These are phyloP conservation scores for Macrosoma leucophasiata DNA, from an alignment of 2,888 invertebrate species.

Conservation along the genomic window DNA sequence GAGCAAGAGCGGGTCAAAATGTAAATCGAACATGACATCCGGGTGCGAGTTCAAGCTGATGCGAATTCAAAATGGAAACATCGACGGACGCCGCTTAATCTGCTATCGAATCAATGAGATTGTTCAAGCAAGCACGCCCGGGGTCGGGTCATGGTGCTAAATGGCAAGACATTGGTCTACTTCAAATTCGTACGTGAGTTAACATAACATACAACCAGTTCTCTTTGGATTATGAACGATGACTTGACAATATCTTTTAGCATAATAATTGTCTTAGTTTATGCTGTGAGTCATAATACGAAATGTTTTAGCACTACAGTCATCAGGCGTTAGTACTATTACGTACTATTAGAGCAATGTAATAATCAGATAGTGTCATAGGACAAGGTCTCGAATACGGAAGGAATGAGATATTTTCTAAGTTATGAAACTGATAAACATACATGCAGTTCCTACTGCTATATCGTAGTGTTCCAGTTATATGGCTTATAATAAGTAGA, in stretches of 20 bases:
- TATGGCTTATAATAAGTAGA: too few species aligned
- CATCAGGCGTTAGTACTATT: too few species aligned
- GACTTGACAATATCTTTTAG: constrained; percentile 34
- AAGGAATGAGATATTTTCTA: too few species aligned
- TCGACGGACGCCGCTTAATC: constrained; percentile 61
- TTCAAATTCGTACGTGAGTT: constrained; percentile 14
- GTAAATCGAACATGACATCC: constrained; percentile 66
- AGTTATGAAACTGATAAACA: too few species aligned
- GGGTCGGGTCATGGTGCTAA: constrained; percentile 61
- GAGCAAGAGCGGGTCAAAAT: constrained; percentile 52
- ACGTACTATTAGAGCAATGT: too few species aligned
- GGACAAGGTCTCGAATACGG: too few species aligned
- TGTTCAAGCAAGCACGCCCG: constrained; percentile 48
- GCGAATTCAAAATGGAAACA: constrained; percentile 62
- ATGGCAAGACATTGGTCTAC: constrained; percentile 41
- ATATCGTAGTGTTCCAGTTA: too few species aligned
- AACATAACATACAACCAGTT: constrained; percentile 16
- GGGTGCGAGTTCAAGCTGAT: constrained; percentile 63
- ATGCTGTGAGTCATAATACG: constrained; percentile 42
- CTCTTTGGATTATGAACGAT: constrained; percentile 28
- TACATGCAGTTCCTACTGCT: too few species aligned
- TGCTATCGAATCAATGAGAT: constrained; percentile 61
- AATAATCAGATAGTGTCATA: too few species aligned
- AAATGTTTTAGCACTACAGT: constrained; percentile 37
- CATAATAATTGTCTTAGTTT: constrained; percentile 29